Evolutionary conservation across 1,140 invertebrate species (phyloP), one percentile per base, ranked within the genome.

Genomic region (Drosophila lacertosa): DNA sequence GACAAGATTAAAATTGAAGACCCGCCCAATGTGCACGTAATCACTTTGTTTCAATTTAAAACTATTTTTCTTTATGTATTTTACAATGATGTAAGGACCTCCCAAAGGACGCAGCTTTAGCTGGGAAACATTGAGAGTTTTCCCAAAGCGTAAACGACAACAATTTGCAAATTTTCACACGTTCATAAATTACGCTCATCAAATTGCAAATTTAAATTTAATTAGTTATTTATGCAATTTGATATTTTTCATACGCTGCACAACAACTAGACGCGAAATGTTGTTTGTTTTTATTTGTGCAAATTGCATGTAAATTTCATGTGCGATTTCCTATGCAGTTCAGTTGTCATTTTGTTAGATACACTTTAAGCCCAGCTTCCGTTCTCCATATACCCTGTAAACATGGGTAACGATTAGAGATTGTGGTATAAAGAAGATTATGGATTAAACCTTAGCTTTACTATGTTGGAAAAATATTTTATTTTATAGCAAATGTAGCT

Each of bases 201-300:
- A 54, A 54, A 54, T 39, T 39, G 51, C 33, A 64, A 63, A 63
- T 84, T 84, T 70, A 77, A 86, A 86, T 84, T 84, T 86, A 84
- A 84, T 84, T 86, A 86, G 80, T 77, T 84, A 84, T 81, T 84
- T 84, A 86, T 84, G 80, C 80, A 86, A 86, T 84, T 86, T 86
- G 73, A 81, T 77, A 80, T 86, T 84, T 75, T 84, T 70, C 64
- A 66, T 74, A 62, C 64, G 24, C 20, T 45, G 47, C 58, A 40
- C 51, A 58, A 16, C 33, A 29, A 51, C 35, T 37, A 42, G 6
- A 37, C n/a, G 13, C 9, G 37, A 42, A 64, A 44, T 83, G 45
- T 57, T 77, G 73, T 84, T 80, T 77, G 81, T 84, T 76, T 67
- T 67, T 54, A 65, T 73, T 81, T 81, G 77, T 48, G 73, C 47